Evolutionary conservation across 1,140 invertebrate species (phyloP).

Genomic region (Theocolax elegans): DNA sequence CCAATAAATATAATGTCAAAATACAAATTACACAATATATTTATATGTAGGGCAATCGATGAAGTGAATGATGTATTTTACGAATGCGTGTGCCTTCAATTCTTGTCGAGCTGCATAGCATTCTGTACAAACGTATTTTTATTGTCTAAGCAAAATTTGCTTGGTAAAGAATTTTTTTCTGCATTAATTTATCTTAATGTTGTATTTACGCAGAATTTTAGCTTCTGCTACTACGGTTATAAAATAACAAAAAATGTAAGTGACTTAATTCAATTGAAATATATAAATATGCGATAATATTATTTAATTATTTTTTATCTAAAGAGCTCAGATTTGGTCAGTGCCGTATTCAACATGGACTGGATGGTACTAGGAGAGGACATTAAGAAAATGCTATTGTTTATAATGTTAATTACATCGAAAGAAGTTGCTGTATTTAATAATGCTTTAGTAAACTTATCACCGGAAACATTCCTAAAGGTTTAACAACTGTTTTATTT

Average conservation of each 20-base stretch:
- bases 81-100: conserved; percentile 44
- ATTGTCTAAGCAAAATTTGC: conserved; percentile 27
- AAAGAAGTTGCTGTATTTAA: conserved; percentile 44
- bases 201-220: conserved; percentile 46
- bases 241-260: conserved; percentile 43
- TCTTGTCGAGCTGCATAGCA: conserved; percentile 34
- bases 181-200: conserved; percentile 35
- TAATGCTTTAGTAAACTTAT: conserved; percentile 44
- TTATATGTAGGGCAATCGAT: conserved; percentile 44
- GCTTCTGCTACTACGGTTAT: conserved; percentile 50
- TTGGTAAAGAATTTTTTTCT: conserved; percentile 13
- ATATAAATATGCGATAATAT: too few relatives aligned
- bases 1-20: too few relatives aligned
- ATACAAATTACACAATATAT: too few relatives aligned
- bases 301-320: too few relatives aligned
- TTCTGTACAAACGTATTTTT: conserved; percentile 47
- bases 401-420: conserved; percentile 44
- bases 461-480: conserved; percentile 48
- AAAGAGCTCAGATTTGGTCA: conserved; percentile 42
- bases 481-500: conserved; percentile 38
- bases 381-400: conserved; percentile 42
- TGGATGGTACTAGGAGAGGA: conserved; percentile 42
- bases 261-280: neutral
- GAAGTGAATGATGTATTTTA: conserved; percentile 41
- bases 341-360: conserved; percentile 51